Evolutionary conservation across 1,140 invertebrate species (phyloP), one percentile per base, ranked within the genome.

Genomic region (Dendrolimus kikuchii): DNA sequence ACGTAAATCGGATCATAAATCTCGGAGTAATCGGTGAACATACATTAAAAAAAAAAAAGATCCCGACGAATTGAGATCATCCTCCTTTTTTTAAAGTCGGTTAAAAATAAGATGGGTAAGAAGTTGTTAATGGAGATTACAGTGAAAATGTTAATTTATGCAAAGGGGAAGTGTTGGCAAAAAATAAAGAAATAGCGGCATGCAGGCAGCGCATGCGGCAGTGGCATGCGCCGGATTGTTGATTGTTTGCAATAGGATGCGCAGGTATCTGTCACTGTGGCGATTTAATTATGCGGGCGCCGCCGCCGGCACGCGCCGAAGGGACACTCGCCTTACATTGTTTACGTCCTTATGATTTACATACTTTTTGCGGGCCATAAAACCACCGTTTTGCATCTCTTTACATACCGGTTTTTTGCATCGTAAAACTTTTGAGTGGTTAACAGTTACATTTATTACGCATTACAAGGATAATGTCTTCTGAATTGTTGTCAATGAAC

Each of bases 111-210:
- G 23, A 23, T 23, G 1, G 1, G 23, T 23, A 23, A 23, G 23
- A 23, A 23, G 23, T 46, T 46, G 23, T 46, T 6, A 36, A 46
- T 53, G 58, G 51, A 48, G 53, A 67, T 64, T 66, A 59, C 71
- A 62, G 72, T 71, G 53, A 74, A 81, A 79, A 73, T 73, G 65
- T 69, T 82, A 84, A 84, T 82, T 72, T 83, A 86, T 83, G 76
- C 80, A 82, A 86, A 82, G 82, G 80, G 82, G 80, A 86, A 86
- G 79, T 69, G 56, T 70, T 64, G 67, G 74, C 74, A 71, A 81
- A 83, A 81, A 80, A 69, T 66, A 80, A 83, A 86, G 77, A 83
- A 81, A 83, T 23, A 23, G 23, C 1, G 23, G 23, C 23, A 23
- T 23, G 23, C 23, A 23, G 82, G 77, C 82, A 80, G 83, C 78